Evolutionary conservation across 2,888 invertebrate genomes (phyloP).

Genomic region (Pachydiplax longipennis): DNA sequence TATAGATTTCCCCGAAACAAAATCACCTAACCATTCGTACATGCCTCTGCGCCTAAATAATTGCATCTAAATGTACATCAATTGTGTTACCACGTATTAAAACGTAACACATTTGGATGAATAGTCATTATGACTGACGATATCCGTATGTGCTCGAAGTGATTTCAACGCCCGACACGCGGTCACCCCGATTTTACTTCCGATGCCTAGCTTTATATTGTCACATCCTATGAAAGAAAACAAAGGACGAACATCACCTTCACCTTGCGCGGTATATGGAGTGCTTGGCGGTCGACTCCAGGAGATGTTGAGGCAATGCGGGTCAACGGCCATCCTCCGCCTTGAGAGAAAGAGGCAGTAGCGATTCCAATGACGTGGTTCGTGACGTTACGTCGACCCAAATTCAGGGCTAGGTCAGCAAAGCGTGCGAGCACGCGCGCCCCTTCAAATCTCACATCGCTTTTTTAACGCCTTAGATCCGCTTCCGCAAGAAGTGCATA

Average conservation of each 20-base stretch:
- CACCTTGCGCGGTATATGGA: background rate
- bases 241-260: background rate
- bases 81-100: no score
- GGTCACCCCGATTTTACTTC: background rate
- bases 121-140: no score
- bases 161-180: background rate
- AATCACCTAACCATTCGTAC: no score
- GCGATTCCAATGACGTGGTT: background rate
- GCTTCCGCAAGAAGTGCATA: conserved; percentile 38
- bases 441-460: conserved; percentile 23
- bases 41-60: no score
- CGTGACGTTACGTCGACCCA: background rate
- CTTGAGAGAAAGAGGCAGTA: background rate
- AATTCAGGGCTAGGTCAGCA: conserved; percentile 30
- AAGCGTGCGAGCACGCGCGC: conserved; percentile 27
- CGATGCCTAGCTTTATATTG: background rate
- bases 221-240: background rate
- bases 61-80: no score
- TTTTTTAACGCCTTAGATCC: conserved; percentile 15
- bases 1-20: no score
- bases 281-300: background rate
- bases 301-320: background rate
- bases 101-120: no score
- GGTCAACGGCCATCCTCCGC: conserved; percentile 20
- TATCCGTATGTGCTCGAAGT: background rate